phyloP scores from a whole-genome alignment of 92 coral and sea anemone genomes.

The Porites evermanni region DNA sequence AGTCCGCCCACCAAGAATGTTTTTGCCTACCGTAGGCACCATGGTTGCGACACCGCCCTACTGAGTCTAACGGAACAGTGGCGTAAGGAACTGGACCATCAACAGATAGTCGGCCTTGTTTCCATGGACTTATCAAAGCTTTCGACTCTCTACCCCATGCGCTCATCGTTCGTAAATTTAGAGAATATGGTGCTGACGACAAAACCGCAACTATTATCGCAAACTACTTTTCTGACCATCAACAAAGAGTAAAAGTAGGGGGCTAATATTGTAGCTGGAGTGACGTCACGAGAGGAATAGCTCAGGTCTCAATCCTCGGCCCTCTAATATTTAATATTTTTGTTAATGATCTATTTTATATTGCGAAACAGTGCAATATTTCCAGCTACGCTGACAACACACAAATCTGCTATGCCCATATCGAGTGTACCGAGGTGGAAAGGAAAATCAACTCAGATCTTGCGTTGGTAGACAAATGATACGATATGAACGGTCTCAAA shows the following conservation, averaged over 20 bases:
- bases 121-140: neutral
- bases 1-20: slow-evolving; percentile 27
- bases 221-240: too few relatives aligned
- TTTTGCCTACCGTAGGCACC: neutral
- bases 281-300: neutral
- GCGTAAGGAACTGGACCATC: neutral
- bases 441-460: neutral
- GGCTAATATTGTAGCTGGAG: too few relatives aligned
- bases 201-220: too few relatives aligned
- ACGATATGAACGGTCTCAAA: neutral
- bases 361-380: slow-evolving; percentile 17
- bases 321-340: slow-evolving; percentile 16
- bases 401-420: too few relatives aligned
- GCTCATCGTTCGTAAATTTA: neutral
- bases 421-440: neutral
- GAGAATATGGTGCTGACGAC: too few relatives aligned
- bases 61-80: slow-evolving; percentile 50
- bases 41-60: slow-evolving; percentile 23
- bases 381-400: too few relatives aligned
- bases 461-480: too few relatives aligned
- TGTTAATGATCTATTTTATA: slow-evolving; percentile 48
- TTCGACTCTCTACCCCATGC: neutral
- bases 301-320: too few relatives aligned
- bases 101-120: too few relatives aligned
- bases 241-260: too few relatives aligned